These are phyloP conservation scores for Acanthopagrus latus DNA, from an alignment of 2,797 vertebrate species.

Conservation along the genomic window DNA sequence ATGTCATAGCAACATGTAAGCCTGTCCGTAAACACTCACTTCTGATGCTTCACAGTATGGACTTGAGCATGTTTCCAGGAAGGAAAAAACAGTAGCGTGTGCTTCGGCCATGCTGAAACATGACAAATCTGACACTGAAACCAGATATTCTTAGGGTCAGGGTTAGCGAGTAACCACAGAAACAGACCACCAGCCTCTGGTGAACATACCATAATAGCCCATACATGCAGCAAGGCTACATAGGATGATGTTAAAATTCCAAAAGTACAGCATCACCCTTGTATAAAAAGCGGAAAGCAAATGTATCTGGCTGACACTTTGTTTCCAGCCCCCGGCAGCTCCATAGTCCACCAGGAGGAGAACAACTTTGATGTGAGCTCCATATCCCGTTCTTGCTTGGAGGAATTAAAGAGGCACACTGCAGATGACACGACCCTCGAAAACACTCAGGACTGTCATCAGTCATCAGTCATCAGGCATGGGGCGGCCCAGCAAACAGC, in stretches of 20 bases:
- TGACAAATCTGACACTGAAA: neutral
- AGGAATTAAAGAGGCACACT: constrained; percentile 30
- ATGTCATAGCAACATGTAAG: too few species aligned
- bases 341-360: neutral
- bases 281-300: constrained; percentile 37
- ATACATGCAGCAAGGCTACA: constrained; percentile 25
- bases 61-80: neutral
- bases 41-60: too few species aligned
- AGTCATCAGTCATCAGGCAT: constrained; percentile 16
- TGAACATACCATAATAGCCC: constrained; percentile 16
- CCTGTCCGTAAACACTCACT: too few species aligned
- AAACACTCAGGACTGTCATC: constrained; percentile 1
- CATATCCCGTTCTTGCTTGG: constrained; percentile 3
- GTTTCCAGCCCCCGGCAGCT: neutral
- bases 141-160: neutral
- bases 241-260: constrained; percentile 34
- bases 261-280: neutral
- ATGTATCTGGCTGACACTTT: constrained; percentile 33
- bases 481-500: constrained; percentile 4
- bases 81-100: constrained; percentile 1
- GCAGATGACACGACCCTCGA: constrained; percentile 16
- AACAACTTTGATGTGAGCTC: constrained; percentile 29
- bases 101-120: constrained; percentile 6
- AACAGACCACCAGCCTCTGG: constrained; percentile 11
- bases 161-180: neutral